Base-by-base conservation (phyloP, 2,113 vertebrate genomes). In the Sorex fumeus region DNA sequence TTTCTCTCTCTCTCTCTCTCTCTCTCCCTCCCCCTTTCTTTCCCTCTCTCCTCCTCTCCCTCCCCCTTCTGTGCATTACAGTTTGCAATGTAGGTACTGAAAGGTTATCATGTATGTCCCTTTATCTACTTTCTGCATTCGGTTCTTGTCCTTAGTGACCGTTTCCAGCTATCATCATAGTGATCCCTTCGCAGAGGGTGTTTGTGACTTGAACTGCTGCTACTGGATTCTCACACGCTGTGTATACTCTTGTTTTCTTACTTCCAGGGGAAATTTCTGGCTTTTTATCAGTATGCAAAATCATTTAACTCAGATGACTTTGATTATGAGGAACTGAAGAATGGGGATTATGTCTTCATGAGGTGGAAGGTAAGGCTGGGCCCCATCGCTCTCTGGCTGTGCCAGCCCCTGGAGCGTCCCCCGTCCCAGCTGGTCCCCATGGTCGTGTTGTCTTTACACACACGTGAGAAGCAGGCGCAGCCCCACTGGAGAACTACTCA, bases 211-310 rank as follows among this genome's bases (percentile, higher is more conserved):
- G 21, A 5, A 30, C 25, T 64, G 45, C 47, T 30, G 3, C 19
- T 40, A 21, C 23, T 83, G 32, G 45, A 4, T 70, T 34, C 66
- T 87, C 34, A 40, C 21, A 2, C 12, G 21, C 5, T 64, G 8
- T 64, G 21, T 27, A 27, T 64, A 64, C 27, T 64, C 69, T 21
- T 57, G 0, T 64, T 76, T 95, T 86, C 84, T 91, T 92, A 9
- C 87, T 96, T 92, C 67, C 97, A 99, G 99, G 99, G 99, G n/a
- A 99, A 99, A 97, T 99, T 99, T 95, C 98, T 99, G 94, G 98
- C 99, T 92, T 99, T 99, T 98, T 99, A 98, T 97, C 99, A 99
- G 97, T 99, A 99, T 94, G 99, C 99, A 97, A 99, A 99, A 98
- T 99, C 98, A 97, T 99, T 99, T 98, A 99, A 99, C 95, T 99